phyloP scores from a whole-genome alignment of 1,140 invertebrate genomes.

The Metaphire vulgaris region DNA sequence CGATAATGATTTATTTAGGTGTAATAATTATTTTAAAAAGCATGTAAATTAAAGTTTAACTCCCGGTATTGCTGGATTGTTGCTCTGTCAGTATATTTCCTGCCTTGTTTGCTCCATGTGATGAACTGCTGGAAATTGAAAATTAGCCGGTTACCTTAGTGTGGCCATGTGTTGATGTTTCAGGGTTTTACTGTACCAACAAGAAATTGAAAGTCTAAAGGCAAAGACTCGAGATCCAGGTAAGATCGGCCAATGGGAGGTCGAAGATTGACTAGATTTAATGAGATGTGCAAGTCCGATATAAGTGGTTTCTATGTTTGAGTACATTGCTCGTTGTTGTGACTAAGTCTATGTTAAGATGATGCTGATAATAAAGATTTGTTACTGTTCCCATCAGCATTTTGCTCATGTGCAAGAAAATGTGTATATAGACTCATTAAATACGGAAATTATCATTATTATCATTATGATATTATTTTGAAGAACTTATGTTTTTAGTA shows the following conservation, averaged over 20 bases:
- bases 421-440: neutral
- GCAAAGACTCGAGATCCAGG: neutral
- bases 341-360: neutral
- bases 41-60: too few relatives aligned
- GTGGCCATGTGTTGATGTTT: neutral
- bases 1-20: too few relatives aligned
- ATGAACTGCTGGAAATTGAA: neutral
- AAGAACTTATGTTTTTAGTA: too few relatives aligned
- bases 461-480: neutral
- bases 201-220: neutral
- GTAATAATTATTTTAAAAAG: too few relatives aligned
- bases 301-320: neutral
- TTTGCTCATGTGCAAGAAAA: neutral
- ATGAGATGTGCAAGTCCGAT: neutral
- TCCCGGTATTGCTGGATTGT: neutral
- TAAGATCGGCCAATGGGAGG: too few relatives aligned
- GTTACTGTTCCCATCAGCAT: too few relatives aligned
- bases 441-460: too few relatives aligned
- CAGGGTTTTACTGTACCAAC: neutral
- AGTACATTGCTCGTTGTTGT: neutral
- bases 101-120: neutral
- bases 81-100: neutral
- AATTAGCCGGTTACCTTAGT: neutral
- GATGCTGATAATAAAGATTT: too few relatives aligned
- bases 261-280: too few relatives aligned